Evolutionary conservation across 2,888 invertebrate species (phyloP).

Genomic region (Eristalinus aeneus): DNA sequence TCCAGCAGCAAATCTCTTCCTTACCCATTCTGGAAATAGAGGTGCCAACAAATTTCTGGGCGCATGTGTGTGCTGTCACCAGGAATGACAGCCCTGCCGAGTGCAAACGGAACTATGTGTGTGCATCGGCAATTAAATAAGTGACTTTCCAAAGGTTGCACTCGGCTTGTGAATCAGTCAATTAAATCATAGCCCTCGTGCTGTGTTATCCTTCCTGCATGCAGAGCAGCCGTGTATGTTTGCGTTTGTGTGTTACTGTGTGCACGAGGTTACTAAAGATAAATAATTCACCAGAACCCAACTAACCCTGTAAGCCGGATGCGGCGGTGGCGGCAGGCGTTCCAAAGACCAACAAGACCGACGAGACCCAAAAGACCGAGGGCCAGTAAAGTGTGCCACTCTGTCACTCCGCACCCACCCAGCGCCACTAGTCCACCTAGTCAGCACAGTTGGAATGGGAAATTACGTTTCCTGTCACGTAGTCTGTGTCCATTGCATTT

Average conservation of each 20-base stretch:
- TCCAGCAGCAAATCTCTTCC: neutral
- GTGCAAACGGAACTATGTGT: neutral
- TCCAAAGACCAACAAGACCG: neutral
- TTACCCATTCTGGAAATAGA: constrained; percentile 3
- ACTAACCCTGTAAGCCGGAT: constrained; percentile 32
- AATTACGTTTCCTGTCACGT: constrained; percentile 70
- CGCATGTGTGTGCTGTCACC: constrained; percentile 19
- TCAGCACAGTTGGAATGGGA: constrained; percentile 29
- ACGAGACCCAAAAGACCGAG: neutral
- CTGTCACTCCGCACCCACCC: neutral
- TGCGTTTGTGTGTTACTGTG: constrained; percentile 9
- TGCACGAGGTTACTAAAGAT: constrained; percentile 41
- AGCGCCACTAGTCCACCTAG: neutral
- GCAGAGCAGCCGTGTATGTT: neutral
- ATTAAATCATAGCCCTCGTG: constrained; percentile 55
- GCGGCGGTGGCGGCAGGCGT: neutral
- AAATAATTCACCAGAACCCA: constrained; percentile 61
- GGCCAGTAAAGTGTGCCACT: constrained; percentile 18
- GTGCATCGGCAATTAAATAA: constrained; percentile 49
- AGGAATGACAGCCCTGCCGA: constrained; percentile 9
- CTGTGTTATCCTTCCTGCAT: constrained; percentile 54
- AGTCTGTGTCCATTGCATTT: constrained; percentile 66
- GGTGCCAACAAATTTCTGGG: constrained; percentile 24
- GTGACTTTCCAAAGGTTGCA: constrained; percentile 27
- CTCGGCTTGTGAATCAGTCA: constrained; percentile 48